Evolutionary conservation across 1,140 invertebrate species (phyloP), one percentile per base, ranked within the genome.

Genomic region (Trachelipus rathkii): DNA sequence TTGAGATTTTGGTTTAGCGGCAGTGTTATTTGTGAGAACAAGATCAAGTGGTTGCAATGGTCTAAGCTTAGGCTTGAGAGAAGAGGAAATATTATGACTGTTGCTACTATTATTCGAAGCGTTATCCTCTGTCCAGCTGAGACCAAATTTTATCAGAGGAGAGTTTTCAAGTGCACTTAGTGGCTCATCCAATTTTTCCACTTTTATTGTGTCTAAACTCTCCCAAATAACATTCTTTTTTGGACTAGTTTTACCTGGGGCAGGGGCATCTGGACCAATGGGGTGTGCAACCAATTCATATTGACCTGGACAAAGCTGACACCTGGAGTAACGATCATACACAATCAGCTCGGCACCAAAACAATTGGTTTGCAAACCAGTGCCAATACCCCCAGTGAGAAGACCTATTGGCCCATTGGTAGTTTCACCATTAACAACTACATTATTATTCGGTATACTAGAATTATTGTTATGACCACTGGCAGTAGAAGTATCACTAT

Each of bases 281-380:
- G 53, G 79, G 71, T 83, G 94, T 75, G 96, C 84, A 71, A 92
- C 90, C 66, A 96, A 85, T 84, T 96, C 93, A 85, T 97, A 97
- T 84, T 96, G 92, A 0, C 94, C 95, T 82, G 95, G 93, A 0
- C 89, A 91, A 7, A 97, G 86, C 43, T 92, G 87, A 84, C 94
- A 96, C 9, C 92, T 89, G 83, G 92, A 94, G 79, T 95, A 91
- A 84, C 95, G 94, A 83, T 97, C 95, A 84, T 94, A 96, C 21
- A 97, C 89, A 67, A 94, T 91, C 19, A 97, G 85, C 84, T 96
- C 94, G 68, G 93, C 92, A 44, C 92, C 71, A 44, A 78, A 78
- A 86, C 86, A 69, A 87, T 87, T 45, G 89, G 33, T 33, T 3
- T 89, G 83, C 91, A 88, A 87, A 83, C 82, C 86, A 81, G 66